Conservation (phyloP, 2,113 vertebrate genomes). For the Odobenus rosmarus region DNA sequence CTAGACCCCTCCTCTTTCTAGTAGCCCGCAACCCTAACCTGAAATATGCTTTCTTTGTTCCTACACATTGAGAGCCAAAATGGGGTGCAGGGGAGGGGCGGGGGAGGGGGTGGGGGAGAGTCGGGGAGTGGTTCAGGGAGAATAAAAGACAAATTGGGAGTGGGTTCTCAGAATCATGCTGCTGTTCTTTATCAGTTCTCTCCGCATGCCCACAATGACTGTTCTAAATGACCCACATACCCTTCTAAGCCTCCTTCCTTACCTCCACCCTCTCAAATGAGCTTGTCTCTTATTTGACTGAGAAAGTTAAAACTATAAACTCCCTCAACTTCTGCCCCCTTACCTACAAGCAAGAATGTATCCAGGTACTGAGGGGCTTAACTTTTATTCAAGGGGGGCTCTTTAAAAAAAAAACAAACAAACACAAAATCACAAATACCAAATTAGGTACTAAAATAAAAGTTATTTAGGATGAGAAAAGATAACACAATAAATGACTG, state of each 20-base stretch:
- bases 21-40: neutral
- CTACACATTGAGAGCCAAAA: neutral
- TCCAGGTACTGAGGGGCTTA: neutral
- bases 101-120: neutral
- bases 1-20: neutral
- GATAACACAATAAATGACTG: neutral
- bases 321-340: neutral
- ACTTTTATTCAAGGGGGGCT: neutral
- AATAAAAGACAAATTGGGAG: neutral
- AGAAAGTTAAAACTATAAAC: neutral
- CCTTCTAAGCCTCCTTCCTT: neutral
- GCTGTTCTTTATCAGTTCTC: neutral
- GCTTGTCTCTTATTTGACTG: neutral
- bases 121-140: neutral
- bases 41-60: neutral
- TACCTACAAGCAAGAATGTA: neutral
- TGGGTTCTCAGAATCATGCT: neutral
- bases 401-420: neutral
- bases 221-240: neutral
- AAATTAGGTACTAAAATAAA: neutral
- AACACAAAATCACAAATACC: neutral
- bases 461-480: neutral
- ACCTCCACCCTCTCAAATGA: neutral
- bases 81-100: neutral
- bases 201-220: neutral